These are phyloP conservation scores for Isotomurus palustris DNA, from an alignment of 2,888 invertebrate genomes.

Conservation along the genomic window DNA sequence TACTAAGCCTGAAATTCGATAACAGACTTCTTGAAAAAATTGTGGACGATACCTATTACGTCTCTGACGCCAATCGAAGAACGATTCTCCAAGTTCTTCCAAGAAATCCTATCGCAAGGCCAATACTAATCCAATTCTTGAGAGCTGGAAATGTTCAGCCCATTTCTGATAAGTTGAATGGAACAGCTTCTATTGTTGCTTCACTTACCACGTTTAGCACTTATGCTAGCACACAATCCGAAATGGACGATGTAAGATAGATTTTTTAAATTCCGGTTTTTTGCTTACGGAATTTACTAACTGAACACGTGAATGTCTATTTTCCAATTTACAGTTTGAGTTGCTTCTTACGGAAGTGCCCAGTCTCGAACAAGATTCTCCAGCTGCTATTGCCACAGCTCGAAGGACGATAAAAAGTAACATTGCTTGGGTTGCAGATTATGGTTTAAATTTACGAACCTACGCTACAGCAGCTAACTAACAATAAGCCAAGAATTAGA, in stretches of 20 bases:
- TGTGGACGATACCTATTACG: slow-evolving; percentile 8
- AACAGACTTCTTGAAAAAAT: slow-evolving; percentile 18
- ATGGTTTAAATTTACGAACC: too few species aligned
- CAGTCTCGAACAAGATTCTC: too few species aligned
- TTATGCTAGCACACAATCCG: slow-evolving; percentile 20
- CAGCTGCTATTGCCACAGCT: slow-evolving; percentile 4
- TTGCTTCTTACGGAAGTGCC: too few species aligned
- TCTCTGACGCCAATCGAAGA: background rate
- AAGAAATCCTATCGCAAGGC: slow-evolving; percentile 19
- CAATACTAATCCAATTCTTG: slow-evolving; percentile 13
- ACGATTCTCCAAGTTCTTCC: slow-evolving; percentile 22
- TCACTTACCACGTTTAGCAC: slow-evolving; percentile 9
- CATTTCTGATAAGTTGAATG: too few species aligned
- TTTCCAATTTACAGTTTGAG: too few species aligned
- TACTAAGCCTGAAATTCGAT: too few species aligned
- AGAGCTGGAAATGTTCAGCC: slow-evolving; percentile 21
- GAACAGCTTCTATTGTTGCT: slow-evolving; percentile 4
- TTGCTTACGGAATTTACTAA: too few species aligned
- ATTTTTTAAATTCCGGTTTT: too few species aligned
- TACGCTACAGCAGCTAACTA: too few species aligned
- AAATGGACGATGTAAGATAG: slow-evolving; percentile 17
- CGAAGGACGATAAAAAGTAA: slow-evolving; percentile 19
- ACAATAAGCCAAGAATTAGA: too few species aligned
- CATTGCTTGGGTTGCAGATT: slow-evolving; percentile 31
- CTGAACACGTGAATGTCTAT: too few species aligned